phyloP scores from a whole-genome alignment of 2,113 vertebrate species.

The Alethe diademata region DNA sequence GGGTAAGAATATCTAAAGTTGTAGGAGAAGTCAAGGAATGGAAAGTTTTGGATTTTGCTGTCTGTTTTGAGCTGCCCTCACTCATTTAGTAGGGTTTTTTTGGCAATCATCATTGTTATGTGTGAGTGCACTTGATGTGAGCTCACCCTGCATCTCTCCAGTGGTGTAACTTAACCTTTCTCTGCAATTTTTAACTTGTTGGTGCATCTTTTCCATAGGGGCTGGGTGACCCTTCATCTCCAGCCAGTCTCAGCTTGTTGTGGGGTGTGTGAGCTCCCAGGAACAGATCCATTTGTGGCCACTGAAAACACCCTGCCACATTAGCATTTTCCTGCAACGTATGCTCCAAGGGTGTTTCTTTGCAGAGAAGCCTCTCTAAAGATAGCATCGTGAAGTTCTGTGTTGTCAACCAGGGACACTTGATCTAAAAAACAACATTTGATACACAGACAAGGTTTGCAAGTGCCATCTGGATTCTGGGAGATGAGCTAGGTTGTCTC shows the following conservation, averaged over 20 bases:
- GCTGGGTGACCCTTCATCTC: neutral
- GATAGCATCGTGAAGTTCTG: constrained; percentile 60
- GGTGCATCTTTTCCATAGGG: neutral
- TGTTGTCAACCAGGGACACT: constrained; percentile 67
- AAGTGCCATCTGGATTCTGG: constrained; percentile 59
- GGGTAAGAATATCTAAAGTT: neutral
- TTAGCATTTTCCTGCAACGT: constrained; percentile 42
- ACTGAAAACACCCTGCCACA: neutral
- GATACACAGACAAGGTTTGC: constrained; percentile 65
- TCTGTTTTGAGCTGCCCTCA: neutral
- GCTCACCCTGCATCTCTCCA: neutral
- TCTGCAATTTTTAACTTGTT: neutral
- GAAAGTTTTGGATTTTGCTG: neutral
- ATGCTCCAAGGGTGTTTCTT: constrained; percentile 57
- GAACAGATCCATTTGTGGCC: neutral
- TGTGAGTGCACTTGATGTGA: neutral
- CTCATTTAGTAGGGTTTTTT: neutral
- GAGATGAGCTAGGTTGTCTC: constrained; percentile 51
- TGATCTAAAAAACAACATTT: constrained; percentile 69
- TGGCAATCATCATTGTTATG: neutral
- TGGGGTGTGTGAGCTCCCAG: neutral
- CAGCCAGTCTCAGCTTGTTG: neutral
- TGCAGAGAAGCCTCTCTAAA: constrained; percentile 61
- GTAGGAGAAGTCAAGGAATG: neutral
- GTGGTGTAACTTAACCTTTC: neutral